Evolutionary conservation across 1,140 invertebrate species (phyloP).

Genomic region (Chelonus insularis): DNA sequence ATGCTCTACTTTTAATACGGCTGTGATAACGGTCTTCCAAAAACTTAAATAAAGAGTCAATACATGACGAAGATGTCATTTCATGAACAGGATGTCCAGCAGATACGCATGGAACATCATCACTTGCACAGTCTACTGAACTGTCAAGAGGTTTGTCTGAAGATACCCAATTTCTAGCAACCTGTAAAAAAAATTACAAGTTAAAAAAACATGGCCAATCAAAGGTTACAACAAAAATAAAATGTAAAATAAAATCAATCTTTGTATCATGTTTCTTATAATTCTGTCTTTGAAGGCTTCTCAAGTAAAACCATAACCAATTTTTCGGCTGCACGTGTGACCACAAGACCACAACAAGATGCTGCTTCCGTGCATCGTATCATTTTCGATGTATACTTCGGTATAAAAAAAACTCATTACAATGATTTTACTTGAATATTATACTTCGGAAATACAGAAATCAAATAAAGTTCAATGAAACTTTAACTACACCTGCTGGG

Average conservation of each 20-base stretch:
- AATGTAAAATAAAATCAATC: no score
- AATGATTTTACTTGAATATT: no score
- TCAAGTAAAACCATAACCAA: conserved; percentile 21
- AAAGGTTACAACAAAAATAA: no score
- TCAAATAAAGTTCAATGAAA: no score
- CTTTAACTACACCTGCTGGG: no score
- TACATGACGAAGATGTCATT: conserved; percentile 61
- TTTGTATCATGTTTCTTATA: conserved; percentile 17
- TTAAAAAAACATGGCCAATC: no score
- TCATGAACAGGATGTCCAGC: conserved; percentile 62
- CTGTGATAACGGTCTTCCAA: conserved; percentile 52
- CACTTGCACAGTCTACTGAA: conserved; percentile 38
- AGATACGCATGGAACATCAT: conserved; percentile 56
- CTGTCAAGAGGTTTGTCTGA: conserved; percentile 57
- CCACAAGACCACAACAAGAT: conserved; percentile 41
- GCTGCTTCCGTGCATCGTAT: conserved; percentile 34
- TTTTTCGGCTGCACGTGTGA: conserved; percentile 40
- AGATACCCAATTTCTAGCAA: conserved; percentile 60
- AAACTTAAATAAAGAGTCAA: conserved; percentile 61
- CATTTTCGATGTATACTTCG: conserved; percentile 27
- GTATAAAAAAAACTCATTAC: no score
- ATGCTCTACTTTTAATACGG: conserved; percentile 2
- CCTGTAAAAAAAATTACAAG: conserved; percentile 36
- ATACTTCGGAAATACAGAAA: no score
- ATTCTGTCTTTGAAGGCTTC: conserved; percentile 20